Evolutionary conservation across 1,140 invertebrate species (phyloP), one percentile per base, ranked within the genome.

Genomic region (Meloidogyne hapla): DNA sequence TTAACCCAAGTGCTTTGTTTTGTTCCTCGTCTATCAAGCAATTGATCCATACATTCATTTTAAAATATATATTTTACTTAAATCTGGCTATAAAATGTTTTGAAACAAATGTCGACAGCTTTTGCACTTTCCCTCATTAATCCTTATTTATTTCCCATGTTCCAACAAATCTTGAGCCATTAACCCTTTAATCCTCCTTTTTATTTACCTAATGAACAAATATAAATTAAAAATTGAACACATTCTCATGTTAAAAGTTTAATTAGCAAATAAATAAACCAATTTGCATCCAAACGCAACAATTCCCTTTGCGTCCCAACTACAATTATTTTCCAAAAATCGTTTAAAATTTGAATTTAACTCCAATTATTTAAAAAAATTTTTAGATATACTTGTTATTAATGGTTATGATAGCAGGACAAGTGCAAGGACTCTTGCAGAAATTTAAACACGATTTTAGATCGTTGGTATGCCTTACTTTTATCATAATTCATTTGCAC

Each of bases 391-490:
- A 33, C 8, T 33, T 33, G 33, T 33, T 56, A 72, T 4, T 42
- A 25, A 42, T 42, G 63, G 48, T 69, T 42, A 12, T 75, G 69
- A 75, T 75, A 42, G 73, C 73, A 12, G 73, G 73, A 23, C 63
- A 71, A 21, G 73, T 69, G n/a, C 23, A 74, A n/a, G 15, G 25
- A 9, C 28, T 75, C 4, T n/a, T 75, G 70, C 45, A 45, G 13
- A 61, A 69, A 15, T 33, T 75, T 33, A 75, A 72, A 21, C 63
- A 67, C 18, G 73, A 62, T 33, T 75, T 75, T 62, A 67, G 21
- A 26, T 75, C 73, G 4, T 48, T 75, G 23, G 63, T 75, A 62
- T 62, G 70, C 21, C 12, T 28, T n/a, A 13, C 25, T 75, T 33
- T 33, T n/a, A 23, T 69, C 18, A 38, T 23, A 40, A 33, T n/a